A percentile compares a stretch with the other conserved stretches of the same genome.
phyloP scores from a whole-genome alignment of 2,888 invertebrate species.

The Tuberolachnus salignus region DNA sequence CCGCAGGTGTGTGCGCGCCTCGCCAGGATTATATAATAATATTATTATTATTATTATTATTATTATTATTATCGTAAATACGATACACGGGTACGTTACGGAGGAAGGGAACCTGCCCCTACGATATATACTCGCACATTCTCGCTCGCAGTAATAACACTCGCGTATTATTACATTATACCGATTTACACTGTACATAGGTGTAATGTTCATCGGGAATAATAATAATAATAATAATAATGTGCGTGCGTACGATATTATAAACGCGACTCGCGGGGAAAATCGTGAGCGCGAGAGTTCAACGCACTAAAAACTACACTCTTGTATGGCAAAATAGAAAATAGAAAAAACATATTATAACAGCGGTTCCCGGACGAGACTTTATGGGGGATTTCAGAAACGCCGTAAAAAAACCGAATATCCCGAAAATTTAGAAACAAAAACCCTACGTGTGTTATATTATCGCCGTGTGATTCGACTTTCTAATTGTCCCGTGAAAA shows the following conservation, averaged over 20 bases:
- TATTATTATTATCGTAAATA: too few species aligned
- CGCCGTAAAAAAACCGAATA: too few species aligned
- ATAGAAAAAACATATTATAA: too few species aligned
- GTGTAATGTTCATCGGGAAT: constrained; percentile 23
- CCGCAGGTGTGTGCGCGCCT: not conserved
- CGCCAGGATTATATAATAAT: not conserved
- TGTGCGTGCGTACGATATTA: constrained; percentile 7
- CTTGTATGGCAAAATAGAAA: too few species aligned
- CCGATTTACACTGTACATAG: not conserved
- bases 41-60: too few species aligned
- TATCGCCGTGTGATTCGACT: too few species aligned
- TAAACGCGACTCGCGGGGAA: constrained; percentile 16
- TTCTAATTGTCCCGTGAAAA: too few species aligned
- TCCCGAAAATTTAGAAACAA: too few species aligned
- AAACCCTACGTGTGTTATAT: too few species aligned
- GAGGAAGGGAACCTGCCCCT: not conserved
- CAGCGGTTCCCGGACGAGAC: too few species aligned
- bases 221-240: constrained; percentile 31
- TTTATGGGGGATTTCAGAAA: too few species aligned
- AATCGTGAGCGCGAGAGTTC: constrained; percentile 44
- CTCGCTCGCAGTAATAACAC: too few species aligned
- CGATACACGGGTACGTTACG: not conserved
- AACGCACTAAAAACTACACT: constrained; percentile 7
- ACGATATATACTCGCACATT: not conserved
- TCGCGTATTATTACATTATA: not conserved